Conservation (phyloP, 1,140 invertebrate genomes). For the Sarcophaga peregrina region DNA sequence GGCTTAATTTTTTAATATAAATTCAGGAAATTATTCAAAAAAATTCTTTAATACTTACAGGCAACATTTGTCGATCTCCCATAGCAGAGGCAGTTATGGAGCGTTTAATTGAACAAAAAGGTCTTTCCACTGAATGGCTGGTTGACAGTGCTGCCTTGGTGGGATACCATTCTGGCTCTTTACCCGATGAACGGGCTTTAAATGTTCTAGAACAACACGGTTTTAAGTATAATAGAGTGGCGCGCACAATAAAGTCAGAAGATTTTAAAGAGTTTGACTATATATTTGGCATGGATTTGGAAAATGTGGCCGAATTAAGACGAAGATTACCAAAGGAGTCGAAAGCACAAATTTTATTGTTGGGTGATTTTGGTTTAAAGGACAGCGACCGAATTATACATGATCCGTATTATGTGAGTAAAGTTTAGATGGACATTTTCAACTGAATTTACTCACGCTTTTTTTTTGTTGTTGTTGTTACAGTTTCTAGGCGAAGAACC, state of each 20-base stretch:
- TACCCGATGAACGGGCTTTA: conserved; percentile 80
- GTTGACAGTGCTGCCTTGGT: conserved; percentile 89
- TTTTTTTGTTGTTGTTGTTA: conserved; percentile 20
- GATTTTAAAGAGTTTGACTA: conserved; percentile 85
- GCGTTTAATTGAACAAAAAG: conserved; percentile 74
- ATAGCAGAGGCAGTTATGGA: conserved; percentile 91
- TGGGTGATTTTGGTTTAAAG: conserved; percentile 82
- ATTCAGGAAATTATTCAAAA: background rate
- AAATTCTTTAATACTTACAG: conserved; percentile 62
- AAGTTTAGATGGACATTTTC: background rate
- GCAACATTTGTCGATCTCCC: conserved; percentile 94
- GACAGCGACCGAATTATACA: conserved; percentile 80
- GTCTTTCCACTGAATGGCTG: conserved; percentile 77
- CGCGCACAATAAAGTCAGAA: conserved; percentile 75
- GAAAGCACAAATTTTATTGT: conserved; percentile 77
- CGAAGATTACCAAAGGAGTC: conserved; percentile 68
- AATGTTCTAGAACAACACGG: conserved; percentile 73
- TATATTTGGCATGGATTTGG: conserved; percentile 90
- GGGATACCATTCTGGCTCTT: conserved; percentile 83
- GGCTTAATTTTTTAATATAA: conserved; percentile 10
- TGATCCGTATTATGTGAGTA: conserved; percentile 88
- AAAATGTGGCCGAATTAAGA: conserved; percentile 78
- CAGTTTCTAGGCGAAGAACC: conserved; percentile 45
- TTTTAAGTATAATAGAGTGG: conserved; percentile 73
- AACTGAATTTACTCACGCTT: background rate